These are phyloP conservation scores for Myzus persicae DNA, from an alignment of 1,140 invertebrate genomes.

Conservation along the genomic window DNA sequence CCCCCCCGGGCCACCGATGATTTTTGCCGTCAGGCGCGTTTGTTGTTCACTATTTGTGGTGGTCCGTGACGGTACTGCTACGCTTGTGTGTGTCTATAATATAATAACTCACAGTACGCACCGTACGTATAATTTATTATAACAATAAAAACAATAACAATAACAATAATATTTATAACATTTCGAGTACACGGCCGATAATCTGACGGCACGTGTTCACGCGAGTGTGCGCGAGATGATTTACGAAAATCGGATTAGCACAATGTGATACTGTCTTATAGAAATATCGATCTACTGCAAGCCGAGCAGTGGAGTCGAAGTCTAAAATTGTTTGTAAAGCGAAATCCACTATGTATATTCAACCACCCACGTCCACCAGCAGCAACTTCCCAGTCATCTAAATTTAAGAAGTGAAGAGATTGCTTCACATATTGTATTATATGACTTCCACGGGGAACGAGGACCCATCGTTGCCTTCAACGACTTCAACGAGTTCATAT, in stretches of 20 bases:
- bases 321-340: no score
- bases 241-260: background rate
- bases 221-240: background rate
- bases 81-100: no score
- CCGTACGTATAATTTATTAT: background rate
- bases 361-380: no score
- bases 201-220: background rate
- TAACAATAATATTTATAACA: background rate
- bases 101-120: background rate
- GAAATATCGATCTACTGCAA: background rate
- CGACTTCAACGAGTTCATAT: no score
- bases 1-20: background rate
- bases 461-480: background rate
- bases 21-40: slow-evolving; percentile 1
- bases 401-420: no score
- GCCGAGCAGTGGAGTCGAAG: no score
- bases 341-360: no score
- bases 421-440: no score
- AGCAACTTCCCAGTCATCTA: no score
- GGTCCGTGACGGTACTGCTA: background rate
- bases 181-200: background rate
- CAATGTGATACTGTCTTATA: background rate
- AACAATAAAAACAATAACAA: background rate
- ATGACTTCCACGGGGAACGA: no score
- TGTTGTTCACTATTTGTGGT: background rate